Evolutionary conservation across 2,888 invertebrate species (phyloP), one percentile per base, ranked within the genome.

Genomic region (Cistogaster globosa): DNA sequence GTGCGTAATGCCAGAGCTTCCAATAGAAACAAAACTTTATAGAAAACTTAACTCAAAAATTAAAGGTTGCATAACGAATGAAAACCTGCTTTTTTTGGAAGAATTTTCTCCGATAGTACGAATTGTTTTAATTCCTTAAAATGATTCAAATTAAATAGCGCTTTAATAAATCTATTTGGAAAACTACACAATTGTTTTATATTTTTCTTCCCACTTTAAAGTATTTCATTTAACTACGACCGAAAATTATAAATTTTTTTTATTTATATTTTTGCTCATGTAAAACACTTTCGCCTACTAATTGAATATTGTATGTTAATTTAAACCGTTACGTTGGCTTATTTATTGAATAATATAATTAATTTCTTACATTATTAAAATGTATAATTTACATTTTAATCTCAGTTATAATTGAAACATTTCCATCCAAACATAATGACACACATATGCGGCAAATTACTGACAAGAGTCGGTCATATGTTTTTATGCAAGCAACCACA

Each of bases 351-450:
- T 84, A 78, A 51, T 71, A 74, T 78, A 84, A 84, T 84, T 84
- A 84, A 84, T 81, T 78, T 77, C 68, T 68, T 58, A 65, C 67
- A 55, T 74, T 81, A 81, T 81, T 84, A 84, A 81, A 84, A 81
- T 69, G 81, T 77, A 77, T 84, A 84, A 84, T 77, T 84, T 84
- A 53, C 77, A 81, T 77, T 84, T 77, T 77, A 84, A 84, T 84
- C 84, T 84, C 84, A 67, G 81, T 69, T 71, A 74, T 84, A 84
- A 81, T 84, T 84, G 84, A 84, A 81, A 84, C 68, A 84, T 81
- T 84, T 78, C 57, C 71, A 76, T 45, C 48, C 69, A 84, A 69
- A 57, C 68, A 69, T 57, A 80, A 48, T 76, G 65, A 76, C 84
- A 75, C 12, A 69, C 58, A 67, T 53, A 67, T 53, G 57, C 22